A percentile compares a stretch with the other conserved stretches of the same genome.
Evolutionary conservation across 2,113 vertebrate species (phyloP).

Genomic region (Smithornis capensis): DNA sequence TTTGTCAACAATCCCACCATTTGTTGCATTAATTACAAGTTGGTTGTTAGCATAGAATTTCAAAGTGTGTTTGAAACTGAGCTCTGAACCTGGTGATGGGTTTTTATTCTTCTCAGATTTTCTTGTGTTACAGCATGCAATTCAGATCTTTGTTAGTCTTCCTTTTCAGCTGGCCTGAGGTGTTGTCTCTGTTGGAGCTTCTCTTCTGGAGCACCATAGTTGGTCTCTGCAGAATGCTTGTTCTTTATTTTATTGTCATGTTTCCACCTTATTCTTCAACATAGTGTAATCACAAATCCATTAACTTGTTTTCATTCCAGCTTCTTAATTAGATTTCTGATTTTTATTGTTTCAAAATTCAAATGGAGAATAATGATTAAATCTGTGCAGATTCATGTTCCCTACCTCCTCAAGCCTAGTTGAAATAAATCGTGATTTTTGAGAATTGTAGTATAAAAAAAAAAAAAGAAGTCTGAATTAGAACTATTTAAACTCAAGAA

Average conservation of each 20-base stretch:
- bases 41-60: not conserved
- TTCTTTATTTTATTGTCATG: not conserved
- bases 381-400: not conserved
- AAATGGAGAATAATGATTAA: not conserved
- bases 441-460: not conserved
- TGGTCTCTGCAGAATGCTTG: not conserved
- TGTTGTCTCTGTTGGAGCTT: not conserved
- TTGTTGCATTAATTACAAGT: not conserved
- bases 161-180: not conserved
- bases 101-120: not conserved
- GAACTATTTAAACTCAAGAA: not conserved
- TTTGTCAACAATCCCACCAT: not conserved
- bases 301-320: not conserved
- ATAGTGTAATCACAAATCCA: not conserved
- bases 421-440: not conserved
- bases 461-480: not conserved
- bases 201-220: not conserved
- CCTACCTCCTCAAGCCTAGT: not conserved
- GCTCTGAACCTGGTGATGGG: not conserved
- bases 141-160: not conserved
- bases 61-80: not conserved
- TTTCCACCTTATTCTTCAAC: not conserved
- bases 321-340: not conserved
- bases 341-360: not conserved
- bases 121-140: fast-evolving